Evolutionary conservation across 2,113 vertebrate species (phyloP), one percentile per base, ranked within the genome.

Genomic region (Otolemur garnettii): DNA sequence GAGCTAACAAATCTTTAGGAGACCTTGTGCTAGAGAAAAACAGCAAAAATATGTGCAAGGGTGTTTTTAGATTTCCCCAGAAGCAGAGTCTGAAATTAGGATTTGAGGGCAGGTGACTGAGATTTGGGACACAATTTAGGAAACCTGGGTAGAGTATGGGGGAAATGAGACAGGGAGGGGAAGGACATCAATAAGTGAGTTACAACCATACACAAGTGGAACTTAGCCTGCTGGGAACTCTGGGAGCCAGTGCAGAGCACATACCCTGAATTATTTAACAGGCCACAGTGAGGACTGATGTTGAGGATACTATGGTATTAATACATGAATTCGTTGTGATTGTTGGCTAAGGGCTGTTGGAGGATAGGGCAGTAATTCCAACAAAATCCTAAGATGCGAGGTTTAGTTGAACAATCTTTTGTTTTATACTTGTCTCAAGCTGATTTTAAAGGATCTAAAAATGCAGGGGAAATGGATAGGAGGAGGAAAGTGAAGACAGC

Each of bases 391-490:
- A 64, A 93, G 33, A 59, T 50, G 3, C 57, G 93, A 91, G 72
- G 74, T 57, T 59, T 62, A 86, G 42, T 42, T 38, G 21, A 89
- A 57, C 24, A 57, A 81, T 42, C 35, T 68, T 71, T 26, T 11
- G 71, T 59, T 35, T 69, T 96, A 64, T 11, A 62, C 35, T 59
- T 86, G 24, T 85, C 81, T 82, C 11, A 2, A 50, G 26, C 80
- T 81, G 68, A 35, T 86, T 93, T 72, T 78, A 81, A 94, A 90
- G 69, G 33, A 59, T 53, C 26, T 68, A 64, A 95, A 91, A 91
- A 77, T 33, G 57, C 86, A 68, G 59, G 85, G 74, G 86, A 94
- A 95, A 74, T 0, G 45, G 82, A 79, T 90, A 79, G n/a, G 55
- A 81, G 66, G 57, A 72, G 7, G 55, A 75, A 91, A 62, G 42